Evolutionary conservation across 2,113 vertebrate genomes (phyloP).

Genomic region (Herpetotheres cachinnans): DNA sequence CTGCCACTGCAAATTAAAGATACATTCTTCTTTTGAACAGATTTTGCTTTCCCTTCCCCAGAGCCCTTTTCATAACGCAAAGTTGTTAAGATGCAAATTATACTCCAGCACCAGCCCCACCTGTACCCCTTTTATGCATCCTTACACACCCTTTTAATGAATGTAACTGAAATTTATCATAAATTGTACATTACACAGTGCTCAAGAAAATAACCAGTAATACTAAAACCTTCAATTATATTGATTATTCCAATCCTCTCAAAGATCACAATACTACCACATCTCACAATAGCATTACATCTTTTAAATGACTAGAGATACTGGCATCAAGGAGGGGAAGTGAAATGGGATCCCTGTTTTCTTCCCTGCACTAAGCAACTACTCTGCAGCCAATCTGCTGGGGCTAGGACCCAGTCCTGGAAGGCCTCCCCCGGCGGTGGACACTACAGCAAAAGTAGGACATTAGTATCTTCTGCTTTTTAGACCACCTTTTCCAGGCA

Average conservation of each 20-base stretch:
- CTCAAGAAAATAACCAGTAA: background rate
- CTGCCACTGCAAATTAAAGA: background rate
- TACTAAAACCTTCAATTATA: background rate
- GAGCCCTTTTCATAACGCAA: background rate
- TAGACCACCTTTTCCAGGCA: background rate
- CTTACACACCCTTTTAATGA: background rate
- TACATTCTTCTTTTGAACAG: background rate
- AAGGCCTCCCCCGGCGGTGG: fast-evolving
- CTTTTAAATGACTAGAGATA: background rate
- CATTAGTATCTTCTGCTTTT: background rate
- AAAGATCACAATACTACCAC: background rate
- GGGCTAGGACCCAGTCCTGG: background rate
- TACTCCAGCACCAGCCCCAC: background rate
- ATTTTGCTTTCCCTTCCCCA: background rate
- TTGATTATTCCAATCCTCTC: background rate
- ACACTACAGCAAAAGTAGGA: background rate
- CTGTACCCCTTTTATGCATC: background rate
- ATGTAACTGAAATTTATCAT: background rate
- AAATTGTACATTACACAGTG: background rate
- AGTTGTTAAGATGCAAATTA: constrained; percentile 10
- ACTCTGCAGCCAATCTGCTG: background rate
- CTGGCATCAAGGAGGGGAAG: background rate
- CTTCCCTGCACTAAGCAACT: background rate
- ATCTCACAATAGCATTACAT: background rate
- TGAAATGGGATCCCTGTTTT: background rate